Base-by-base conservation (phyloP, 2,797 vertebrate species). In the Enteromius trimaculatus region DNA sequence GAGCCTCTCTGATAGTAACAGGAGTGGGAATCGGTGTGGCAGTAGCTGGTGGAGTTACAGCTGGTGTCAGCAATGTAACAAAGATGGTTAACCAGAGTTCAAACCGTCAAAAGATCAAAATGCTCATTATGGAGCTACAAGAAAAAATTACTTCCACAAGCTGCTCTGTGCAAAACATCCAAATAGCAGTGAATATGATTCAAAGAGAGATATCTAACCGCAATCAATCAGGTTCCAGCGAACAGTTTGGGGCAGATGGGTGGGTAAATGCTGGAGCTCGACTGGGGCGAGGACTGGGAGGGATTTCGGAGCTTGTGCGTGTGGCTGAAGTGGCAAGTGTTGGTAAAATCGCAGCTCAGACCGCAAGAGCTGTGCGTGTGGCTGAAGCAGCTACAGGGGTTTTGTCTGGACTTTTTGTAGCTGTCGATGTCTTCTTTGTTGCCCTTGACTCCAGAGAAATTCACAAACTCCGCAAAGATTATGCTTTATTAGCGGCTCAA, bases 341-440 rank as follows among this genome's bases (percentile, higher is more conserved):
- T 44, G 69, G 55, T 13, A 90, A 89, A 0, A 84, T 86, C 0
- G 92, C 93, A 9, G 90, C 90, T 0, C 92, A 91, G 0, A 90
- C 87, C 0, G 92, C 90, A 55, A 93, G 92, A 74, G 93, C 91
- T 0, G 91, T 88, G 0, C 82, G 90, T 83, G 91, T 92, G 83
- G 90, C 93, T 68, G 93, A 90, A 44, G 76, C 90, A 47, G 91
- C 93, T 81, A 93, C 92, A 0, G 92, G 91, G 0, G 88, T 94
- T 44, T 91, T 95, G 89, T 89, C 94, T 0, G 91, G 83, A 0
- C 88, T 94, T 58, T 93, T 94, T 80, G 85, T 95, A 19, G 92
- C 90, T 2, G 88, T 95, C 39, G 94, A 95, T 1, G 82, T 94
- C 19, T 92, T 93, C 86, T 95, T 94, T 79, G 86, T 95, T 0